Evolutionary conservation across 2,113 vertebrate species (phyloP), one percentile per base, ranked within the genome.

Genomic region (Ophiodon elongatus): DNA sequence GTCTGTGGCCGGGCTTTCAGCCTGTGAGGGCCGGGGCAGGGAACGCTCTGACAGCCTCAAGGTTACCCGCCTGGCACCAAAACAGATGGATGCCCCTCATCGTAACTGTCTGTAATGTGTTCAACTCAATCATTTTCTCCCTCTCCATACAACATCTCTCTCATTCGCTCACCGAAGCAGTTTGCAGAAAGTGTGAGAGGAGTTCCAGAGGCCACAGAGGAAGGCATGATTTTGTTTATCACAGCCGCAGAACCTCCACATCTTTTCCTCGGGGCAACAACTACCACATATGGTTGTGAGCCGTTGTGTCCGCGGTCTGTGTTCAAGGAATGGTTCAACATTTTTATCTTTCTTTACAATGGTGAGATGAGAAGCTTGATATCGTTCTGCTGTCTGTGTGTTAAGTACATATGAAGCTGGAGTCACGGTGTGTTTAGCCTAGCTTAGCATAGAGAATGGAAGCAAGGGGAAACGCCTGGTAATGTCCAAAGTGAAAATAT

Each of bases 61-160:
- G 94, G 94, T 94, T 93, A 94, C 82, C 82, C 76, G 74, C 87
- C 85, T 85, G 19, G 88, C 79, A 87, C 82, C 80, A 59, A 80
- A 91, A 91, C 93, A 95, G 93, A 95, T 94, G 90, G 92, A 94
- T 91, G 88, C 80, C 85, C 88, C 85, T 84, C 85, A 80, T 89
- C 78, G 78, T 93, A 92, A 93, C 86, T 87, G 87, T 92, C 89
- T 87, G 84, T 92, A 93, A 95, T 93, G 88, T 90, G 90, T 73
- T 91, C 85, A 80, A 80, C 91, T 94, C 91, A 91, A 93, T 94
- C 91, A 94, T 85, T 64, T 70, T 57, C 60, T 57, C 68, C 69
- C 72, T 71, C 86, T 62, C 75, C n/a, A 23, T 70, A 57, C 88
- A 74, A 82, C 82, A 80, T 76, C 81, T 87, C 85, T 79, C 70